phyloP scores from a whole-genome alignment of 2,797 vertebrate genomes.

The Micrastur ruficollis region DNA sequence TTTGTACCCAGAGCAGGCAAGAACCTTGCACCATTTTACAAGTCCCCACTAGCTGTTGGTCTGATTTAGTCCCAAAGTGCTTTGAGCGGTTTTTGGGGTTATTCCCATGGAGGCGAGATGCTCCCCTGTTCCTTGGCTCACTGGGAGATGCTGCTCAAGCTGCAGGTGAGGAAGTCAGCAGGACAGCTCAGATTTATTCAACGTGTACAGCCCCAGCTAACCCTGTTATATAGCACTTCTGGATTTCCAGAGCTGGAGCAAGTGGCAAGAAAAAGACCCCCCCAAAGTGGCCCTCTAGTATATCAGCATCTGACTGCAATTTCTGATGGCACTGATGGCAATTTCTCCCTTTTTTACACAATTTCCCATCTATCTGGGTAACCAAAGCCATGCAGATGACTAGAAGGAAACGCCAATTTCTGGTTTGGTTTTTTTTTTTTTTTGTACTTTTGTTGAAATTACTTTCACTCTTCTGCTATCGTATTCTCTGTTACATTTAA shows the following conservation, averaged over 20 bases:
- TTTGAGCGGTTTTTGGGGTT: not conserved
- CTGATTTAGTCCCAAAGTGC: not conserved
- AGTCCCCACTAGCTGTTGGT: not conserved
- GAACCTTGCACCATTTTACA: not conserved
- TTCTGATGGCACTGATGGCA: not conserved
- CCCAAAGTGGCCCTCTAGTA: not conserved
- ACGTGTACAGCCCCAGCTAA: not conserved
- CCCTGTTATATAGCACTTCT: not conserved
- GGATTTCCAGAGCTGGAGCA: not conserved
- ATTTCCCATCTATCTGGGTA: not conserved
- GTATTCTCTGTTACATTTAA: constrained; percentile 45
- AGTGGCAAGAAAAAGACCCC: not conserved
- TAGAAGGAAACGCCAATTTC: not conserved
- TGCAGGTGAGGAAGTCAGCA: not conserved
- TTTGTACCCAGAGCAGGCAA: not conserved
- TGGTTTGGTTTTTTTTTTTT: constrained; percentile 18
- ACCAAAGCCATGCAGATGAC: not conserved
- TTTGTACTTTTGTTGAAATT: constrained; percentile 40
- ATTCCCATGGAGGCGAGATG: not conserved
- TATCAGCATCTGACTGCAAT: not conserved
- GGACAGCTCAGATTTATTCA: not conserved
- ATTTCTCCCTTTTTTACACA: not conserved
- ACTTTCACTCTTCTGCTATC: constrained; percentile 47
- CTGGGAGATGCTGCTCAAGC: not conserved
- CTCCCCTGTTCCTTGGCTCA: not conserved